phyloP scores from a whole-genome alignment of 2,888 invertebrate genomes.

The Cataglyphis cursor region DNA sequence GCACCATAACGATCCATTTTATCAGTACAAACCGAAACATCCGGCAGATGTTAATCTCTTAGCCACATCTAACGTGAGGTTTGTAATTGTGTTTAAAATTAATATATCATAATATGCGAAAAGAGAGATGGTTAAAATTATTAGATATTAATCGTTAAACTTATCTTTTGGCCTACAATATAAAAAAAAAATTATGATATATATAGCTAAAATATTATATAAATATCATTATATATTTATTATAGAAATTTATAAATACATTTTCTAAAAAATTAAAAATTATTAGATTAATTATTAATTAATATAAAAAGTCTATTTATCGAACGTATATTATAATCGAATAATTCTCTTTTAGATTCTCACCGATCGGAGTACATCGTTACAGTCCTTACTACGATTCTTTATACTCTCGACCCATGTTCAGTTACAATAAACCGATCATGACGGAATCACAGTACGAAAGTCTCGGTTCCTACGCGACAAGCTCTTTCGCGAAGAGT shows the following conservation, averaged over 20 bases:
- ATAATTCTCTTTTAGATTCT: slow-evolving; percentile 76
- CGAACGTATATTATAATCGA: neutral
- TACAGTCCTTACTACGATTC: slow-evolving; percentile 81
- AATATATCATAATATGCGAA: neutral
- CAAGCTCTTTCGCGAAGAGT: slow-evolving; percentile 72
- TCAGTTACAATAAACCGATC: slow-evolving; percentile 69
- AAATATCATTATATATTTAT: neutral
- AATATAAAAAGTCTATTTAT: neutral
- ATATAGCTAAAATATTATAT: neutral
- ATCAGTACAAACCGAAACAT: slow-evolving; percentile 91
- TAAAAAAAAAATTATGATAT: neutral
- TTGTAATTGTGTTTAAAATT: slow-evolving; percentile 16
- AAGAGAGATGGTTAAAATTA: neutral
- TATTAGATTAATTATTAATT: neutral
- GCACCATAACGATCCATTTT: slow-evolving; percentile 89
- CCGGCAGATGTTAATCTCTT: slow-evolving; percentile 92
- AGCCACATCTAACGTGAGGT: slow-evolving; percentile 88
- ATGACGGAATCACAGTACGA: slow-evolving; percentile 76
- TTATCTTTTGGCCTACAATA: neutral
- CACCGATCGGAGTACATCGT: slow-evolving; percentile 81
- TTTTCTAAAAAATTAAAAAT: neutral
- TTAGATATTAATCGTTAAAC: neutral
- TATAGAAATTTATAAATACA: neutral
- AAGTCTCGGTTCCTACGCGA: slow-evolving; percentile 64
- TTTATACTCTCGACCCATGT: slow-evolving; percentile 77